A percentile compares a stretch with the other conserved stretches of the same genome.
These are phyloP conservation scores for Acleris literana DNA, from an alignment of 2,888 invertebrate genomes.

Conservation along the genomic window DNA sequence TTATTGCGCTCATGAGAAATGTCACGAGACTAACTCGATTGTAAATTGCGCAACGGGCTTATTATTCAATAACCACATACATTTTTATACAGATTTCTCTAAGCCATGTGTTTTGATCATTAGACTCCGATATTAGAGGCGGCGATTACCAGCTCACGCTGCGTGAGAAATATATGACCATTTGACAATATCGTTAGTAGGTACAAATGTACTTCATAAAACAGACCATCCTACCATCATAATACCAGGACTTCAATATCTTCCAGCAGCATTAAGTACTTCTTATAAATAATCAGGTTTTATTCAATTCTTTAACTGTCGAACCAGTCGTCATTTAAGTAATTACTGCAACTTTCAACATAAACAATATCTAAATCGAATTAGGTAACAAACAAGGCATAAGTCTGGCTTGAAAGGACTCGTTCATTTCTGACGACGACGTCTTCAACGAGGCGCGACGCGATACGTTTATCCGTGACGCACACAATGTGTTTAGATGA, in stretches of 20 bases:
- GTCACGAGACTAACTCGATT: conserved; percentile 57
- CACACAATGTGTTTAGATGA: conserved; percentile 26
- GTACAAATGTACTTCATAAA: conserved; percentile 52
- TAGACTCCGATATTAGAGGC: conserved; percentile 70
- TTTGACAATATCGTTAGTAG: conserved; percentile 74
- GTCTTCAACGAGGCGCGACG: conserved; percentile 33
- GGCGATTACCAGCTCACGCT: conserved; percentile 67
- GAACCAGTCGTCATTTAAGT: conserved; percentile 14
- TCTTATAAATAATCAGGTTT: conserved; percentile 50
- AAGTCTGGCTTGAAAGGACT: conserved; percentile 9
- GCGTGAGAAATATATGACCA: conserved; percentile 72
- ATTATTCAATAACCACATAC: conserved; percentile 72
- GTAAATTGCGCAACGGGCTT: conserved; percentile 64
- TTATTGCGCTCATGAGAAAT: conserved; percentile 57
- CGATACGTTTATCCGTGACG: conserved; percentile 19
- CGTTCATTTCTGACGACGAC: conserved; percentile 37
- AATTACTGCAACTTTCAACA: conserved; percentile 35
- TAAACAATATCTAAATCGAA: conserved; percentile 23
- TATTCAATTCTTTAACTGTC: conserved; percentile 22
- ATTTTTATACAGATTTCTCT: conserved; percentile 67
- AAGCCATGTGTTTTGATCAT: conserved; percentile 70
- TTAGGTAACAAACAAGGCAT: conserved; percentile 24
- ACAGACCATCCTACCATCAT: conserved; percentile 54
- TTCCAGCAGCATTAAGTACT: conserved; percentile 46
- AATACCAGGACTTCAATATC: conserved; percentile 61